Conservation (phyloP, 2,113 vertebrate genomes). For the Cyprinodon tularosa region DNA sequence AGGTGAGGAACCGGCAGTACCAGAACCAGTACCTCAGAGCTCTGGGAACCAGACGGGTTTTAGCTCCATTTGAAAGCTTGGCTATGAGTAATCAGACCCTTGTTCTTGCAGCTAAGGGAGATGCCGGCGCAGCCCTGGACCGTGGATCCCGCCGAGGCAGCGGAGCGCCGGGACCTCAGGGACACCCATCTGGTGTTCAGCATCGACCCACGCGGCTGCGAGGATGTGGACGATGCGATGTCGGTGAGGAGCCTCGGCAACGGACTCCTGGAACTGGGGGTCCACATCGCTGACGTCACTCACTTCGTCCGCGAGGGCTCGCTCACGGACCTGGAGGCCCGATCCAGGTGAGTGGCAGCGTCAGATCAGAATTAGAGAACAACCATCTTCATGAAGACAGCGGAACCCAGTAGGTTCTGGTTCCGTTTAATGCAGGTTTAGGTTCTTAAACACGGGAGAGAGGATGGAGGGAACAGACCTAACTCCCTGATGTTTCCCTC, state of each 20-base stretch:
- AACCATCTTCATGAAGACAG: no score
- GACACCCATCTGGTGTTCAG: constrained; percentile 91
- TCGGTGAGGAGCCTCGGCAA: constrained; percentile 81
- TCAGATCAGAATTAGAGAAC: not conserved
- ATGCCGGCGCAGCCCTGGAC: constrained; percentile 89
- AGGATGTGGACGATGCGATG: constrained; percentile 94
- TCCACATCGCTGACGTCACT: constrained; percentile 96
- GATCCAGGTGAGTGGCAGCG: constrained; percentile 78
- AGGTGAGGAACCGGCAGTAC: constrained; percentile 78
- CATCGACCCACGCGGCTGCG: constrained; percentile 92
- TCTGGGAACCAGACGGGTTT: not conserved
- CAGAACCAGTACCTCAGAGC: no score
- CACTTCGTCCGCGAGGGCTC: constrained; percentile 89
- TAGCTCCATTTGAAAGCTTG: no score
- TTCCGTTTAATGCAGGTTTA: no score
- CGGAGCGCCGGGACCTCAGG: constrained; percentile 77
- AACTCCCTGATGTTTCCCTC: no score
- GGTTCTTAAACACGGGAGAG: no score
- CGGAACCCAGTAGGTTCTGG: no score
- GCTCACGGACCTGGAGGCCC: constrained; percentile 89
- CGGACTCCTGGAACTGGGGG: constrained; percentile 87
- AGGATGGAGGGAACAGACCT: not conserved
- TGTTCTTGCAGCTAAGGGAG: constrained; percentile 84
- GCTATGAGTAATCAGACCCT: no score
- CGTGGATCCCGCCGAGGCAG: constrained; percentile 53